Evolutionary conservation across 2,888 invertebrate genomes (phyloP), one percentile per base, ranked within the genome.

Genomic region (Phalera bucephala): DNA sequence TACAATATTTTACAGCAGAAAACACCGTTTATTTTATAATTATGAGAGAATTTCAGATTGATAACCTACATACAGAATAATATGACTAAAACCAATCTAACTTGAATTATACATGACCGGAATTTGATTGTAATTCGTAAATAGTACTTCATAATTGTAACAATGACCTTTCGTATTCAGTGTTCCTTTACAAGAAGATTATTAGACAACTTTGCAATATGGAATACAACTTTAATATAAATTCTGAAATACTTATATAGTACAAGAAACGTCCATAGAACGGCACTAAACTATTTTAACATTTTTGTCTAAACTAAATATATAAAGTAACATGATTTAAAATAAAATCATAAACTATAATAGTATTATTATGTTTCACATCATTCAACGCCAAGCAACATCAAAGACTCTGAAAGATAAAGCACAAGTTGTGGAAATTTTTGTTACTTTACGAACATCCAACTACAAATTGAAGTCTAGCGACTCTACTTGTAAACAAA

Each of bases 11-110:
- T 82, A 88, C 89, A 89, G 90, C 90, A 90, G 90, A 90, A 90
- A 91, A 91, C 90, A 91, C 90, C 88, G 90, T 91, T 90, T 90
- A 91, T 90, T 90, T 90, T 86, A 90, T 89, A 88, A 88, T 90
- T 90, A 90, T 89, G 86, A 90, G 90, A 90, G 88, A 90, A 90
- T 86, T 87, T 89, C 90, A 89, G 89, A 90, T 90, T 84, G 87
- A 86, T 88, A 90, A 88, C 87, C 89, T 90, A 90, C 90, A 64
- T 89, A 90, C 86, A 84, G 87, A 90, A 86, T 71, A 72, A 71
- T 90, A 87, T 83, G 77, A 83, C 84, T 89, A 87, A 86, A 89
- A 88, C 79, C 83, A 88, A 87, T 85, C 88, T 89, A 89, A 88
- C 58, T 84, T 82, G 84, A 87, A 85, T 79, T 79, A 79, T 80